Evolutionary conservation across 2,888 invertebrate genomes (phyloP), one percentile per base, ranked within the genome.

Genomic region (Drosophila sordidula): DNA sequence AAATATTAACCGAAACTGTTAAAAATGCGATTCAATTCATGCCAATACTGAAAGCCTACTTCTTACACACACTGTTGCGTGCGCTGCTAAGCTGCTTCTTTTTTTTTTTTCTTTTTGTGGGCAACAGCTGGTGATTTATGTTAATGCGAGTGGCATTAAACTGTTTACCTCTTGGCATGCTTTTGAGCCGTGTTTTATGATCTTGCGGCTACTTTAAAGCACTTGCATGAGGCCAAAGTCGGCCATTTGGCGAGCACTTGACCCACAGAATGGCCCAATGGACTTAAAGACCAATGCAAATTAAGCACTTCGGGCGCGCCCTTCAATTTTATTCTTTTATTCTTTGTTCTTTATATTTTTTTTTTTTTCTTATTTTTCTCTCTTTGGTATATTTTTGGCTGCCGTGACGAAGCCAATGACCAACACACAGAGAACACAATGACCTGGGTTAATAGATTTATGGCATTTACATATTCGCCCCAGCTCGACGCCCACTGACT

Each of bases 401-500:
- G 25, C 42, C 74, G 72, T 55, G 50, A 62, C 57, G 61, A 71
- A 71, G 74, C 66, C 73, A 72, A 50, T 77, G 77, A 51, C 61
- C 66, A 75, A 47, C 57, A 3, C 29, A 29, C 26, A 29, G 6
- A 55, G 56, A 38, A 70, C 47, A 70, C 39, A 64, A 62, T 64
- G 61, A 45, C 58, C 80, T 38, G 45, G 59, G 62, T 55, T 79
- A 78, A 78, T 79, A 78, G 77, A 78, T 78, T 78, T 79, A 79
- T 79, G 68, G 44, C 80, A 79, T 78, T 79, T 79, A 79, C 77
- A 78, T 78, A 78, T 75, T 71, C 56, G 47, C 26, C 50, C 32
- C 45, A 44, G 29, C 50, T 50, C 26, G 38, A 41, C 68, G 32
- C 69, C 39, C 34, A 52, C 52, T 29, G 14, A 25, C 6, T 49